These are phyloP conservation scores for Limnothrissa miodon DNA, from an alignment of 2,113 vertebrate genomes.

Conservation along the genomic window DNA sequence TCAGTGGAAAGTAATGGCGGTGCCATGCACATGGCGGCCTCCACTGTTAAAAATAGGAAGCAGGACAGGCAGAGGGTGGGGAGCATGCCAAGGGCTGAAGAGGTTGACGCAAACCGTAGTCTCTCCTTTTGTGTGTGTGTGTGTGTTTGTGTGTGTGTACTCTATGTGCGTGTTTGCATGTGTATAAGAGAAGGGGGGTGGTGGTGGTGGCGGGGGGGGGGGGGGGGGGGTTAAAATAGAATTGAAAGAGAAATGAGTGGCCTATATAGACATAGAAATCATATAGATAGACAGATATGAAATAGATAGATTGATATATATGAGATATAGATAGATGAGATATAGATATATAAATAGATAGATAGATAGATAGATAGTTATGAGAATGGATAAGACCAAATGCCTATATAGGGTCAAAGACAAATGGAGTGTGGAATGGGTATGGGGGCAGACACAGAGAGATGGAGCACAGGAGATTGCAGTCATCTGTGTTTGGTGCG, in stretches of 20 bases:
- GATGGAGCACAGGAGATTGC: neutral
- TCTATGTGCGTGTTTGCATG: constrained; percentile 27
- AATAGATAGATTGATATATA: neutral
- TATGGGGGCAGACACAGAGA: neutral
- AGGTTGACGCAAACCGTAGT: neutral
- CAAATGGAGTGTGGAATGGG: neutral
- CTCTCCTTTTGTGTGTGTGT: neutral
- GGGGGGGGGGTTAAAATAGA: neutral
- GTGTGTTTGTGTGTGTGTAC: constrained; percentile 25
- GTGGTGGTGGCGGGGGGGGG: too few species aligned
- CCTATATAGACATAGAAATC: neutral
- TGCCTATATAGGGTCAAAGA: neutral
- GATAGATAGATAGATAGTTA: constrained; percentile 12
- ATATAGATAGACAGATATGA: constrained; percentile 60
- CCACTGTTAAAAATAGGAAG: constrained; percentile 57
- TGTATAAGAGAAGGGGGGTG: neutral
- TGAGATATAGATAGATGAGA: neutral
- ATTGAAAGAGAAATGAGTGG: neutral
- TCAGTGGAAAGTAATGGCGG: constrained; percentile 59
- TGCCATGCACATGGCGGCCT: constrained; percentile 52
- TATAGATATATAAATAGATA: constrained; percentile 54
- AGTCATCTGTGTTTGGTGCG: neutral
- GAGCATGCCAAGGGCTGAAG: neutral
- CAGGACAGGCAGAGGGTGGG: neutral
- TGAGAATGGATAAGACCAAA: neutral